Conservation (phyloP, 2,113 vertebrate genomes). For the Gnathonemus echidnorhynchus region DNA sequence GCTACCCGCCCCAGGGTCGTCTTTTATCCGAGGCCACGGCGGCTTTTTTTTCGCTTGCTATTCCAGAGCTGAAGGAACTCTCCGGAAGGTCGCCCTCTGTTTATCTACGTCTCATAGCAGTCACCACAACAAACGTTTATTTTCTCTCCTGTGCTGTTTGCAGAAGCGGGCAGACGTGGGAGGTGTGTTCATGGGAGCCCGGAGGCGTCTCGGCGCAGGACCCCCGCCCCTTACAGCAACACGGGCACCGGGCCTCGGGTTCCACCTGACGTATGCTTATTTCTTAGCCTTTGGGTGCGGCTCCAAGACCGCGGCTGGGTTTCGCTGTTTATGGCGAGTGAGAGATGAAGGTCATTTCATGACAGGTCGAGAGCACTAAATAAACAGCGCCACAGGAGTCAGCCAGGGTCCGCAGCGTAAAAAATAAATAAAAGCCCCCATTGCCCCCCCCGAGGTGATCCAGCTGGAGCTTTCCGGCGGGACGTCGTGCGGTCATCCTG, state of each 20-base stretch:
- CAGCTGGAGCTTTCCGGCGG: neutral
- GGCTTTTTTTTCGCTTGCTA: neutral
- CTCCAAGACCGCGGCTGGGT: neutral
- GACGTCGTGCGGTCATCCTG: neutral
- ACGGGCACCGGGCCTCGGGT: neutral
- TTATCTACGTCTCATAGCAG: neutral
- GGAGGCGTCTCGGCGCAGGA: neutral
- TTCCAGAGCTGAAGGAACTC: neutral
- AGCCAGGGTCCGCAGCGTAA: neutral
- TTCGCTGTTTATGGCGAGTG: neutral
- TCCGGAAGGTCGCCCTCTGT: neutral
- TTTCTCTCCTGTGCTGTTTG: neutral
- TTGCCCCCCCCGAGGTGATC: neutral
- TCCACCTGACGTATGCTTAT: neutral
- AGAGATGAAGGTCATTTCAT: neutral
- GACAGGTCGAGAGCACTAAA: neutral
- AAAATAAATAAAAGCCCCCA: neutral
- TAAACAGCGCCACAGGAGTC: neutral
- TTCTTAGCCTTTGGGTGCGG: neutral
- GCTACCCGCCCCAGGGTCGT: neutral
- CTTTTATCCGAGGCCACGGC: neutral
- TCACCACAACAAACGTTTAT: slow-evolving; percentile 7
- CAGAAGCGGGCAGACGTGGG: neutral
- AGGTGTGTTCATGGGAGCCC: neutral
- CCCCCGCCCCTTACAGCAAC: neutral